Base-by-base conservation (phyloP, 2,888 invertebrate genomes). In the Synanthedon andrenaeformis region DNA sequence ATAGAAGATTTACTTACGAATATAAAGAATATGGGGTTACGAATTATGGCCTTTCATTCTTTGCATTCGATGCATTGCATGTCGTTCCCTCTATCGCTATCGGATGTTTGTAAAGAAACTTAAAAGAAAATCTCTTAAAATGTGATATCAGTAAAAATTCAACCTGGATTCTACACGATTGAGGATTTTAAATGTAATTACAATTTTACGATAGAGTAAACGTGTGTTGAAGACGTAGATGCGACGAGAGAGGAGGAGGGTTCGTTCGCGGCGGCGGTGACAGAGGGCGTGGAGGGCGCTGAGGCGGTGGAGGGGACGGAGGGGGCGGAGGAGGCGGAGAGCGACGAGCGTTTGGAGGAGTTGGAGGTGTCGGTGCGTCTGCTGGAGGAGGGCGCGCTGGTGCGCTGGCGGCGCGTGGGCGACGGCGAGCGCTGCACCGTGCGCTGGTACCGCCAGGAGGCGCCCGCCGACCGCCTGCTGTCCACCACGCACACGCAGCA, bases 341-440 rank as follows among this genome's bases (percentile, higher is more conserved):
- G 58, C 53, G 51, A 54, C 14, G 42, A 54, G 59, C 53, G 56
- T 50, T 89, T 90, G 53, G 93, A 92, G 3, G 3, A 79, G 89
- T 66, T 81, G 62, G 93, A 94, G 72, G 90, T 96, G 54, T 90
- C 91, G 53, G 92, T 93, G 53, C 89, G 91, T 35, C 89, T 91
- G 55, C 91, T 92, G 50, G 91, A 91, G 52, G 92, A 92, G 57
- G 95, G 94, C 28, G 93, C 94, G 76, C 82, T 93, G 54, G 90
- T 96, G 49, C 91, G 91, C 55, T 95, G 94, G 94, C 89, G 89
- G 54, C 93, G 94, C 1, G 83, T 83, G 28, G 14, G 88, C 55
- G 91, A 90, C 0, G 76, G 83, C 56, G 89, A 90, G 35, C 76
- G 89, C 49, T 94, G 94, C 70, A 82, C 90, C 5, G 89, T 94